These are phyloP conservation scores for Chamaetylas fuelleborni DNA, from an alignment of 2,113 vertebrate species.

Conservation along the genomic window DNA sequence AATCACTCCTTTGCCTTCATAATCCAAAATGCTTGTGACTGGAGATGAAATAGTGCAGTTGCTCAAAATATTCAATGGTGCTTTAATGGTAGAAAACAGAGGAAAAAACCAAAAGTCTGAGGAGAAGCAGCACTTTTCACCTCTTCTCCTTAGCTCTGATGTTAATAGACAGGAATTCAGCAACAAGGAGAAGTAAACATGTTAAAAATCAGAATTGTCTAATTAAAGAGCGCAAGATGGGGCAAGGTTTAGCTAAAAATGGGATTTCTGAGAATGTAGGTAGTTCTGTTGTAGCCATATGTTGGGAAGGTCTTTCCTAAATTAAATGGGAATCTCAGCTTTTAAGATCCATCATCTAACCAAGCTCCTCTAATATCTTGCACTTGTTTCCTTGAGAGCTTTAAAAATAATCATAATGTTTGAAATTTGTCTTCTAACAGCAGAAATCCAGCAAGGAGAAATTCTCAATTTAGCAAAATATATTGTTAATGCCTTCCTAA, in stretches of 20 bases:
- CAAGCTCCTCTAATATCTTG: neutral
- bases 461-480: neutral
- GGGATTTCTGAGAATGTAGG: neutral
- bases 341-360: neutral
- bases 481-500: neutral
- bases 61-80: neutral
- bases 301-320: neutral
- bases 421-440: neutral
- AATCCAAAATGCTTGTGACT: neutral
- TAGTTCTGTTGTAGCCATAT: neutral
- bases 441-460: neutral
- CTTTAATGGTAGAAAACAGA: neutral
- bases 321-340: neutral
- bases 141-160: neutral
- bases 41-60: neutral
- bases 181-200: rapidly evolving
- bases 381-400: neutral
- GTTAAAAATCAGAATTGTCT: neutral
- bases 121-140: neutral
- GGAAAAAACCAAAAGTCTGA: neutral
- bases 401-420: rapidly evolving
- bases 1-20: neutral
- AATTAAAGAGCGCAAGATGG: neutral
- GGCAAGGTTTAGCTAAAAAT: neutral
- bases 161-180: neutral